Evolutionary conservation across 1,140 invertebrate genomes (phyloP), one percentile per base, ranked within the genome.

Genomic region (Aphelenchoides avenae): DNA sequence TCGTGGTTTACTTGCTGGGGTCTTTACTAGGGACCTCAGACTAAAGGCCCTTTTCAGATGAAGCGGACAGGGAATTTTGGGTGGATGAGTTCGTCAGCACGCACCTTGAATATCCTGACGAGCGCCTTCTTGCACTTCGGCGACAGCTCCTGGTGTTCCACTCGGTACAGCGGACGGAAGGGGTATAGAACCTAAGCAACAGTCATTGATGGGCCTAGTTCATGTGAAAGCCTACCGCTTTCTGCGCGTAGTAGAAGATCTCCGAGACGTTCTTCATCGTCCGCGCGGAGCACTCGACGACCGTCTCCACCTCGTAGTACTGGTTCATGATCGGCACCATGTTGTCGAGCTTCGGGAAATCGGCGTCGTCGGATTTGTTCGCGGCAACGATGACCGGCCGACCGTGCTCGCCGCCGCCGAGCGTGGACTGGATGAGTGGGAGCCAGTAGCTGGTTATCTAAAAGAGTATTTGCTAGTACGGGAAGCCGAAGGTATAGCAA

Each of bases 181-280:
- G 95, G 95, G 83, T 98, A 93, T 52, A 98, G 82, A 47, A 97
- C 66, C 63, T 64, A n/a, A 13, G 73, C 57, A 13, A 33, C 2
- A 39, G 31, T 29, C 22, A 34, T 29, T n/a, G 42, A 30, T 5
- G 30, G 27, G 13, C 27, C 18, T 0, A 5, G 15, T 5, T 20
- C 36, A 56, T 4, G 20, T 26, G 39, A 52, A 46, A 57, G 43
- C 11, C 30, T 40, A 65, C 92, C 60, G 93, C 92, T 78, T 97
- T 98, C 83, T 99, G 95, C 77, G 95, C 95, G 82, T 97, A 98
- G 78, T 95, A 98, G 81, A 99, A 99, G 84, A 97, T 87, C 83
- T 99, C 95, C 27, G 91, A 96, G 61, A 99, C 91, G 82, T 99
- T 99, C 78, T 91, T 89, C 63, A 98, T 81, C 13, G 89, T 94